phyloP scores from a whole-genome alignment of 2,888 invertebrate genomes.

The Sepiola atlantica region DNA sequence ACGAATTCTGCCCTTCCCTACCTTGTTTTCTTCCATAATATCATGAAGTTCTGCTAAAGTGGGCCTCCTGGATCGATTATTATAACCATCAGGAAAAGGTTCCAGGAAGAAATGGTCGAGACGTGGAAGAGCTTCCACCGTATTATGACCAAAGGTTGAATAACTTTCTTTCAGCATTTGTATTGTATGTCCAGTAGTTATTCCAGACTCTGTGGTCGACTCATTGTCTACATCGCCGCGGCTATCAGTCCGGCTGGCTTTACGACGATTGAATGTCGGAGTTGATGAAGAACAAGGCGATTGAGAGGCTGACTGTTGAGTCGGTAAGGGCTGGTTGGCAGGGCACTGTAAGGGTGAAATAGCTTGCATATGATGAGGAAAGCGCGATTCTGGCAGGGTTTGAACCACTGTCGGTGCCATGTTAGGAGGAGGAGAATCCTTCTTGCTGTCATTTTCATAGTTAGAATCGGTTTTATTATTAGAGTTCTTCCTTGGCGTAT shows the following conservation, averaged over 20 bases:
- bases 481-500: not conserved
- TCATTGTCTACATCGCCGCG: not conserved
- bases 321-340: not conserved
- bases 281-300: not conserved
- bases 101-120: slow-evolving; percentile 66
- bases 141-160: slow-evolving; percentile 63
- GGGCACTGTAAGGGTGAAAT: not conserved
- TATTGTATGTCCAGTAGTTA: not conserved
- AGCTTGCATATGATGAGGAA: not conserved
- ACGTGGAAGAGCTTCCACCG: slow-evolving; percentile 67
- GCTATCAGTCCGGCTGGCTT: not conserved
- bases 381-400: not conserved
- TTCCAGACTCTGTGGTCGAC: not conserved
- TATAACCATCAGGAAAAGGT: slow-evolving; percentile 37
- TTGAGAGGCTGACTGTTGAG: not conserved
- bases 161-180: slow-evolving; percentile 34
- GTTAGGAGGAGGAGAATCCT: not conserved
- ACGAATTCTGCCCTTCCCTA: not conserved
- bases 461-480: not conserved
- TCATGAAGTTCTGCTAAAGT: slow-evolving; percentile 75
- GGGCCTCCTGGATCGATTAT: slow-evolving; percentile 63
- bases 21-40: slow-evolving; percentile 62
- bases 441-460: not conserved
- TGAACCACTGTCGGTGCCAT: not conserved
- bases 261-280: not conserved